These are phyloP conservation scores for Bos indicus DNA, from an alignment of 2,113 vertebrate genomes.

Conservation along the genomic window DNA sequence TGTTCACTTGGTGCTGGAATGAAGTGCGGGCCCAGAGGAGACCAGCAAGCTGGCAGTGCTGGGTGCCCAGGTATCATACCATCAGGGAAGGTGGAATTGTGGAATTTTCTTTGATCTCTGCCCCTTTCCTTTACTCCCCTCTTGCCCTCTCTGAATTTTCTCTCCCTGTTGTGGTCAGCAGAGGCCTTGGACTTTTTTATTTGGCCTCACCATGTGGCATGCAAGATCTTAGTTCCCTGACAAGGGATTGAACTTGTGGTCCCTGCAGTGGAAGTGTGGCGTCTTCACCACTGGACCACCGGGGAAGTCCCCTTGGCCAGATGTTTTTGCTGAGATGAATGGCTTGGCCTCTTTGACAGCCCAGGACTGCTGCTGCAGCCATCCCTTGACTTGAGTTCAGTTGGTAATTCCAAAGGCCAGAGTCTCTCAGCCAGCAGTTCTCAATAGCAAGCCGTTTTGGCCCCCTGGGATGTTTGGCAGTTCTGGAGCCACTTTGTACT, in stretches of 20 bases:
- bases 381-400: background rate
- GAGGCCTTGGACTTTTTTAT: background rate
- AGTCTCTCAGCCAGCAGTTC: background rate
- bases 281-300: background rate
- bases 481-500: background rate
- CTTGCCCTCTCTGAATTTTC: background rate
- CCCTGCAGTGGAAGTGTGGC: background rate
- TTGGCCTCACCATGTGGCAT: background rate
- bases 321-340: background rate
- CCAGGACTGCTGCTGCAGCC: fast-evolving
- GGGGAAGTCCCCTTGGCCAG: background rate
- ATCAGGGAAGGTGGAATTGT: too few relatives aligned
- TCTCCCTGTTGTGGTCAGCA: background rate
- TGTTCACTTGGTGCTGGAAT: background rate
- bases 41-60: background rate
- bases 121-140: background rate
- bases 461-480: background rate
- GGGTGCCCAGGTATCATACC: fast-evolving
- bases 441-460: background rate
- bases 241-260: background rate
- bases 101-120: background rate
- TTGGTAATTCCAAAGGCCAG: background rate
- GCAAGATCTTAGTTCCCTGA: background rate
- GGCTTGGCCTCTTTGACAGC: background rate
- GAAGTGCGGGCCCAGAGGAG: too few relatives aligned